Base-by-base conservation (phyloP, 2,888 invertebrate genomes). In the Pedicia rivosa region DNA sequence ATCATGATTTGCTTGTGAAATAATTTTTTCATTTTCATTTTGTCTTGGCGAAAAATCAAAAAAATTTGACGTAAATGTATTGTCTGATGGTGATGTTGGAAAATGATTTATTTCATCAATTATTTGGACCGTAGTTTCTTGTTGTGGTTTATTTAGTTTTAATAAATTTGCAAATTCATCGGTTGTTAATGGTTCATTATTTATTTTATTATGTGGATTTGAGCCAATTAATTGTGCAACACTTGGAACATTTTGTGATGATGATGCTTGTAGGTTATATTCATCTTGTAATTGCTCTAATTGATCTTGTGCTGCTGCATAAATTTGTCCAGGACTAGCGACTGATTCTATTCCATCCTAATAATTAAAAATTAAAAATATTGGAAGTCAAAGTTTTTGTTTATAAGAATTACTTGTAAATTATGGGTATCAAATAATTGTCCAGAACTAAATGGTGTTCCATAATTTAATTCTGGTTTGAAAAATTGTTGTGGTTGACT, bases 401-500 rank as follows among this genome's bases (percentile, higher is more conserved):
- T 10, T 24, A 10, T 24, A 8, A 10, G 24, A 24, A 10, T 42
- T 5, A 47, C 44, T 17, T 51, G 47, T 35, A 48, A 51, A 27
- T 44, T 13, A 39, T 45, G 40, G 14, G 35, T 17, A 6, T 43
- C 30, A n/a, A n/a, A n/a, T n/a, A n/a, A n/a, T n/a, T n/a, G n/a
- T n/a, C n/a, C n/a, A n/a, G n/a, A n/a, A n/a, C n/a, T n/a, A n/a
- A n/a, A n/a, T n/a, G 60, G 62, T 27, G 64, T 65, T 36, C 68
- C 50, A 43, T 60, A 66, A 42, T 55, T 50, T n/a, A 62, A 62
- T 45, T 68, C 67, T 8, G 68, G 63, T 49, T 69, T 67, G 44
- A 68, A 70, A 6, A 70, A 52, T 9, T 59, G 54, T 28, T 44
- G 45, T 31, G 17, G 16, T 25, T 35, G 26, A 12, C 42, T 38